These are phyloP conservation scores for Sceloporus undulatus DNA, from an alignment of 2,113 vertebrate genomes.

Conservation along the genomic window DNA sequence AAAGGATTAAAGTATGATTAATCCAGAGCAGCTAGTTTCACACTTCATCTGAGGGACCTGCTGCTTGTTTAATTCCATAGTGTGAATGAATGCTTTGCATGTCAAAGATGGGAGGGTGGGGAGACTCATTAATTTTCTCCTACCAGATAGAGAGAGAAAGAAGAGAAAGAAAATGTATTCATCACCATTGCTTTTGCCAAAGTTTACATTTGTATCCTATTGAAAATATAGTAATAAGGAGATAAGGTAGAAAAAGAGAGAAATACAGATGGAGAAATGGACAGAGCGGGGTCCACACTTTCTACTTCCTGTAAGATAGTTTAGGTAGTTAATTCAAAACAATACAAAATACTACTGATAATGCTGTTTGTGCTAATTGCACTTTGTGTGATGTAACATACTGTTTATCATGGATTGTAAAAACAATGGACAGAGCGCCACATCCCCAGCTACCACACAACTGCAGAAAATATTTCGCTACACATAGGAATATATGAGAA, in stretches of 20 bases:
- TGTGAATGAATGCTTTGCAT: background rate
- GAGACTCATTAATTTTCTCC: conserved; percentile 7
- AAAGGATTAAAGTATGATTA: conserved; percentile 30
- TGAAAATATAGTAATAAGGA: background rate
- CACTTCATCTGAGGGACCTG: conserved; percentile 27
- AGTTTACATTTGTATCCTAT: background rate
- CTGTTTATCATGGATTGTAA: background rate
- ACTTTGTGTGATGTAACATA: background rate
- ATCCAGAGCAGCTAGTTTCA: conserved; percentile 32
- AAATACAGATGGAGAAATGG: background rate
- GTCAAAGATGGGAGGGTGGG: too few relatives aligned
- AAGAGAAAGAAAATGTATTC: background rate
- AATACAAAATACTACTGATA: background rate
- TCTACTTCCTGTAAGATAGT: background rate
- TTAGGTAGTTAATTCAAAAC: too few relatives aligned
- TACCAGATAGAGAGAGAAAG: background rate
- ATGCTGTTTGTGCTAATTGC: background rate
- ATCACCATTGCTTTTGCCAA: background rate
- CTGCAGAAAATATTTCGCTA: background rate
- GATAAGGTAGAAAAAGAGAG: background rate
- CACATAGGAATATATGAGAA: too few relatives aligned
- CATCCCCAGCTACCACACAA: background rate
- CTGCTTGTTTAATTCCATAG: conserved; percentile 13
- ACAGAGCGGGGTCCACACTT: background rate
- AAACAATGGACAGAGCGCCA: background rate